phyloP scores from a whole-genome alignment of 1,140 invertebrate genomes.

The Copidosoma floridanum region DNA sequence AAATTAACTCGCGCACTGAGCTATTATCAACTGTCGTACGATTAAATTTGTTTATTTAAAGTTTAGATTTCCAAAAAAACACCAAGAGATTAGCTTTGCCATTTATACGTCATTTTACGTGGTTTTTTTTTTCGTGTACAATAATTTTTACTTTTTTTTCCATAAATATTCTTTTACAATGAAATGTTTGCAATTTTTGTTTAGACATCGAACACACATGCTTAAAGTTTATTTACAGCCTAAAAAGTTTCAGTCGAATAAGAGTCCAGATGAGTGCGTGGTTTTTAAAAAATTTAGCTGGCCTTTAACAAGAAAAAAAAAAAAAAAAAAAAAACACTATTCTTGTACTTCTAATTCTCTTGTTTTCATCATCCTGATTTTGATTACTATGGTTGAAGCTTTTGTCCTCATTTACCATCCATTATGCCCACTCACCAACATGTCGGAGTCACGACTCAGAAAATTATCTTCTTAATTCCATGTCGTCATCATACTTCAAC shows the following conservation, averaged over 20 bases:
- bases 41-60: slow-evolving; percentile 41
- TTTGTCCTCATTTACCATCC: background rate
- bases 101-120: slow-evolving; percentile 51
- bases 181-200: slow-evolving; percentile 49
- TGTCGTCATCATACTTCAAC: no score
- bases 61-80: slow-evolving; percentile 55
- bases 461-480: no score
- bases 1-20: slow-evolving; percentile 16
- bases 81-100: slow-evolving; percentile 54
- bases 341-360: background rate
- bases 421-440: background rate
- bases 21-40: background rate
- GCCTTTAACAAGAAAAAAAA: no score
- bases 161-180: slow-evolving; percentile 42
- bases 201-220: slow-evolving; percentile 57
- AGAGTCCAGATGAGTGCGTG: slow-evolving; percentile 47
- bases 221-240: slow-evolving; percentile 56
- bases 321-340: slow-evolving; percentile 5
- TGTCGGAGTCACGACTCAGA: background rate
- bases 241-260: slow-evolving; percentile 56
- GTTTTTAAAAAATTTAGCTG: slow-evolving; percentile 26
- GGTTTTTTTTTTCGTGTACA: slow-evolving; percentile 46
- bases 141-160: slow-evolving; percentile 50
- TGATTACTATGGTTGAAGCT: slow-evolving; percentile 10
- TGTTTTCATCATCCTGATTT: background rate